Conservation (phyloP, 2,888 invertebrate genomes). For the Rhaphigaster nebulosa region DNA sequence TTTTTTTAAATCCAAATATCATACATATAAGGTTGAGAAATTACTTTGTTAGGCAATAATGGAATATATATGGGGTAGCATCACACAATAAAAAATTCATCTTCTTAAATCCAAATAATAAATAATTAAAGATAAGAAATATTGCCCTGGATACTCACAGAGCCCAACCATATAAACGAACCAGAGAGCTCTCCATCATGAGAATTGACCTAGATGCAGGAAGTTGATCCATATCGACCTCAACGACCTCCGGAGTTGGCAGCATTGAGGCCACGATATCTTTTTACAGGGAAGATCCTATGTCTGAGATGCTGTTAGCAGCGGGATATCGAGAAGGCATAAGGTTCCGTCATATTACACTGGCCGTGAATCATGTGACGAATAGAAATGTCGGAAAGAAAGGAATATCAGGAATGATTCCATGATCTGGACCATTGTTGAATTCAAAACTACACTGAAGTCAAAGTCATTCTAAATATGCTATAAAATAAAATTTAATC, state of each 20-base stretch:
- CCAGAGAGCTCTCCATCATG: neutral
- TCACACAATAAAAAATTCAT: too few relatives aligned
- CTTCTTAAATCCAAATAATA: too few relatives aligned
- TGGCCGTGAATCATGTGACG: neutral
- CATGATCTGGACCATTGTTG: too few relatives aligned
- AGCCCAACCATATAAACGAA: neutral
- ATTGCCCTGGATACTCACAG: too few relatives aligned
- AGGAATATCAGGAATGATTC: neutral
- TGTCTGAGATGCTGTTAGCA: neutral
- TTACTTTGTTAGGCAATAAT: too few relatives aligned
- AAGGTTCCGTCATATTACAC: neutral
- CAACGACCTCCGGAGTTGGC: neutral
- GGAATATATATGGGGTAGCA: too few relatives aligned
- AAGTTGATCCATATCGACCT: conserved; percentile 2
- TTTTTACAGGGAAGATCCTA: neutral
- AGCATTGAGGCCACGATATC: neutral
- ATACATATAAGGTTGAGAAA: too few relatives aligned
- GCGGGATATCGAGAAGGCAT: neutral
- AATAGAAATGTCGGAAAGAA: neutral
- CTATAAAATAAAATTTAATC: too few relatives aligned
- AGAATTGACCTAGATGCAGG: neutral
- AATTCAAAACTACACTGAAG: too few relatives aligned
- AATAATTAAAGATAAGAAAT: too few relatives aligned
- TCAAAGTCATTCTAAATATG: too few relatives aligned
- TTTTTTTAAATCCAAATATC: too few relatives aligned